Conservation (phyloP, 1,140 invertebrate species). For the Plectrocnemia conspersa region DNA sequence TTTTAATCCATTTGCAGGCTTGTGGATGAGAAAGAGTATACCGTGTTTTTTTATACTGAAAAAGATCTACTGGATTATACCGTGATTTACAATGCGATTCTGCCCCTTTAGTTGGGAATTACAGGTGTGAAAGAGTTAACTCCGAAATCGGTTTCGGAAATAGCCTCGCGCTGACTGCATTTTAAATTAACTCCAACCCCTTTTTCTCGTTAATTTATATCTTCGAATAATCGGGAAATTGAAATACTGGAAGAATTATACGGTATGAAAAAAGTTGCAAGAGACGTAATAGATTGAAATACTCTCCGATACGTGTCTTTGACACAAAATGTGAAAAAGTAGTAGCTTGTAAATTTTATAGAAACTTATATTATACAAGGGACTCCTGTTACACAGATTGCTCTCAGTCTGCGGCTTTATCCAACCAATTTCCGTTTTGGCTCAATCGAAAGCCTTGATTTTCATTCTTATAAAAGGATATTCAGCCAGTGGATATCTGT, state of each 20-base stretch:
- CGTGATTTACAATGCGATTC: conserved; percentile 17
- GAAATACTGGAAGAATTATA: no score
- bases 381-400: no score
- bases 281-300: no score
- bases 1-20: conserved; percentile 31
- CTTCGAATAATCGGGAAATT: no score
- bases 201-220: conserved; percentile 12
- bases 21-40: no score
- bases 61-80: conserved; percentile 16
- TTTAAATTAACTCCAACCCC: conserved; percentile 6
- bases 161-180: conserved; percentile 15
- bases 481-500: neutral
- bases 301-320: no score
- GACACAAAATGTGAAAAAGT: no score
- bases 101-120: conserved; percentile 4
- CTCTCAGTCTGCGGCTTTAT: neutral
- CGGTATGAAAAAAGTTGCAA: no score
- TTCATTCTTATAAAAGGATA: neutral
- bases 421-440: conserved; percentile 20
- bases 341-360: no score
- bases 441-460: conserved; percentile 5
- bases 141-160: conserved; percentile 14
- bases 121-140: conserved; percentile 24
- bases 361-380: no score
- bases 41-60: no score